Conservation (phyloP, 1,140 invertebrate genomes). For the Harpegnathos saltator region DNA sequence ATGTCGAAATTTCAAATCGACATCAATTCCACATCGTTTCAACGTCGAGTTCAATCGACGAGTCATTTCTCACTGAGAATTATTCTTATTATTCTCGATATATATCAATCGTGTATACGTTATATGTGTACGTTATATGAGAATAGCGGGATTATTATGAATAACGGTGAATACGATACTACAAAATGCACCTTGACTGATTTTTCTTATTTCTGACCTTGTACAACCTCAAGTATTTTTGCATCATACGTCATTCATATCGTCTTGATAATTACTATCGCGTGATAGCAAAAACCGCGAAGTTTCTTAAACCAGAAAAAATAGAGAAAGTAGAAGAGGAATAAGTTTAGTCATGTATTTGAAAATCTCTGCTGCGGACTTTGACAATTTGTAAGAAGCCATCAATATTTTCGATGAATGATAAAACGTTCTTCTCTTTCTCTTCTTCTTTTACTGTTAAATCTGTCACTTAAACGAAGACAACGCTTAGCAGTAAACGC, state of each 20-base stretch:
- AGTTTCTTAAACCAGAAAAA: no score
- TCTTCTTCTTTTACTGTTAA: conserved; percentile 5
- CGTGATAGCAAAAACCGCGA: neutral
- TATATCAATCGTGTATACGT: neutral
- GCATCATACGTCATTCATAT: neutral
- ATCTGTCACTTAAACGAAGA: neutral
- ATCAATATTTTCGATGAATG: neutral
- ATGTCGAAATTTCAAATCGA: no score
- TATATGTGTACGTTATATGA: no score
- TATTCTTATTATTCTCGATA: neutral
- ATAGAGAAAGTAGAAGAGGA: no score
- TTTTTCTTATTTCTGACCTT: neutral
- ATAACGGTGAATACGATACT: neutral
- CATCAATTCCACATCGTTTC: no score
- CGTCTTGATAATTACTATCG: neutral
- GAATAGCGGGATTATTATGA: no score
- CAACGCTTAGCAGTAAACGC: neutral
- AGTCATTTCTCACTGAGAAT: no score
- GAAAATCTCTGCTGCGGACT: no score
- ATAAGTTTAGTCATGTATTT: no score
- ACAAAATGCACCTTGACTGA: neutral
- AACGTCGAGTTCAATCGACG: no score
- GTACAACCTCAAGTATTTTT: neutral
- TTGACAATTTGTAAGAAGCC: no score
- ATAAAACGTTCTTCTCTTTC: neutral